These are phyloP conservation scores for Archilochus colubris DNA, from an alignment of 2,113 vertebrate species.

Conservation along the genomic window DNA sequence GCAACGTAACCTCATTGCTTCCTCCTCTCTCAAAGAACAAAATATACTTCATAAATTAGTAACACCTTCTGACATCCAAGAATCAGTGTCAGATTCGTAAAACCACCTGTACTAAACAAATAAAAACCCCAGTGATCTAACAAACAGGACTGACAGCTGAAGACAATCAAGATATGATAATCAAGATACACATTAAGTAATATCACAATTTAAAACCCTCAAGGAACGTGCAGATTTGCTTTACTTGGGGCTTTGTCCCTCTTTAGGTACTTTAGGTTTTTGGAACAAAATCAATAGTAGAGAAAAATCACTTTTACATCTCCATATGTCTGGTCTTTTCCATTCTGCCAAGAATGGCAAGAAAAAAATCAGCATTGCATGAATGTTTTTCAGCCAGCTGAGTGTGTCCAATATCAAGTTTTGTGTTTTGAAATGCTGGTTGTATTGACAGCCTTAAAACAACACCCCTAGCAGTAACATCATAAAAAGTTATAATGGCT, in stretches of 20 bases:
- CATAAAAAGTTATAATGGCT: slow-evolving; percentile 26
- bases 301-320: slow-evolving; percentile 50
- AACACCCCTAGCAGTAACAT: background rate
- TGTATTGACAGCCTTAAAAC: slow-evolving; percentile 10
- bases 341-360: background rate
- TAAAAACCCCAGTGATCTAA: background rate
- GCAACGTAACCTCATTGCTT: background rate
- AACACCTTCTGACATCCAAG: background rate
- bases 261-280: background rate
- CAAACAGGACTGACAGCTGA: background rate
- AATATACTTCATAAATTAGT: background rate
- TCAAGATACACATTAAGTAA: background rate
- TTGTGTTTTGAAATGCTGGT: slow-evolving; percentile 18
- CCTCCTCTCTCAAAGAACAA: background rate
- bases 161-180: background rate
- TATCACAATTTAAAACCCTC: background rate
- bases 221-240: background rate
- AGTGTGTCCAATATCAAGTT: background rate
- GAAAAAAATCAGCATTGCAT: slow-evolving; percentile 34
- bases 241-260: background rate
- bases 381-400: slow-evolving; percentile 44
- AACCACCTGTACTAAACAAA: background rate
- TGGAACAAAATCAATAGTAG: slow-evolving; percentile 25
- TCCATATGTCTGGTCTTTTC: slow-evolving; percentile 33
- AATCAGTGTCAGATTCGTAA: background rate